Base-by-base conservation (phyloP, 2,113 vertebrate species). In the Ranitomeya variabilis region DNA sequence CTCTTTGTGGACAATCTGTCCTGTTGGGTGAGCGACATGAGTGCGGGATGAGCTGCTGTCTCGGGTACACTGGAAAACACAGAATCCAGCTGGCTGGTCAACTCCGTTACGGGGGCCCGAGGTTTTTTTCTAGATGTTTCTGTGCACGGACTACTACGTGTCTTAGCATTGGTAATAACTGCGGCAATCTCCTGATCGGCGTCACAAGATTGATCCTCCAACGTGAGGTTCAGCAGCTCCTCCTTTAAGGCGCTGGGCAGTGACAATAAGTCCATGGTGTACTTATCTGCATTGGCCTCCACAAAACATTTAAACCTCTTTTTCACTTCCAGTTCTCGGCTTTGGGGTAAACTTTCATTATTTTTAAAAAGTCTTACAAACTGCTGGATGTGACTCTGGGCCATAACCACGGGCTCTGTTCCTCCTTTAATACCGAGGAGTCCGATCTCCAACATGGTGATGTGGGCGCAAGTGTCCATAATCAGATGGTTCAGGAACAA, bases 371-470 rank as follows among this genome's bases (percentile, higher is more conserved):
- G 96, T 57, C 95, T 96, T 57, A 99, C 97, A 87, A 99, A 97
- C 90, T 99, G 98, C 91, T 99, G 98, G 73, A 99, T 91, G 0
- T 97, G 94, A 92, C 97, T 99, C 89, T 97, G 95, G 67, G 98
- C 98, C 98, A 99, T 97, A 80, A 99, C 97, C 7, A 99, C 97
- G 1, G 97, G 95, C 90, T 99, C 98, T 0, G 95, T 95, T 10
- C 93, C 92, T 4, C 98, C 98, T 81, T 96, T 90, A 78, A 99
- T 94, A 64, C 93, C 91, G 14, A 99, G 95, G 0, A 95, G 91
- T 15, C 98, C 98, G 0, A 95, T 96, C 89, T 99, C 97, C 26
- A 95, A 90, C 59, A 99, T 93, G 69, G 95, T 91, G 8, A 99
- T 96, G 80, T 99, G 97, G 0, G 98, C 97, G 80, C 96, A 99